Evolutionary conservation across 1,140 invertebrate species (phyloP).

Genomic region (Aphaenogaster floridana): DNA sequence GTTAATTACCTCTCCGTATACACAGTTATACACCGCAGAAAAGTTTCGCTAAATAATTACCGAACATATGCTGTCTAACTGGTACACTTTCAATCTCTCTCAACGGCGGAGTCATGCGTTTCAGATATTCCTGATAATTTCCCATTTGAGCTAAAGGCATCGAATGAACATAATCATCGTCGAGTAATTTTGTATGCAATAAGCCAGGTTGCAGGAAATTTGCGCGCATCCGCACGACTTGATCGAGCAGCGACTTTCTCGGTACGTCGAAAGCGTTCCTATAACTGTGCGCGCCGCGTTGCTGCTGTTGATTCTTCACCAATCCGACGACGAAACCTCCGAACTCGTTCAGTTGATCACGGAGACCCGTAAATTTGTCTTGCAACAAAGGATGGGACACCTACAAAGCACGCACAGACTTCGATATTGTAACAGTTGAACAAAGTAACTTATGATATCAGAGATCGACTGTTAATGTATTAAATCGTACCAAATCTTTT

Average conservation of each 20-base stretch:
- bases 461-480: background rate
- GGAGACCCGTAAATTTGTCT: constrained; percentile 93
- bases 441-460: background rate
- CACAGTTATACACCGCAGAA: background rate
- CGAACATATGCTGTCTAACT: constrained; percentile 99
- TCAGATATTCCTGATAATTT: constrained; percentile 99
- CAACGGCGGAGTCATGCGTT: constrained; percentile 96
- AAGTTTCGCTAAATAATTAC: constrained; percentile 84
- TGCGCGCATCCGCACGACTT: constrained; percentile 97
- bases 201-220: constrained; percentile 96
- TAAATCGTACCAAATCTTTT: constrained; percentile 90
- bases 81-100: constrained; percentile 98
- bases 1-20: background rate
- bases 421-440: constrained; percentile 1
- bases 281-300: constrained; percentile 92
- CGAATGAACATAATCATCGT: constrained; percentile 97
- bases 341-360: constrained; percentile 95
- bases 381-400: constrained; percentile 92
- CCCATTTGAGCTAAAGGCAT: constrained; percentile 99
- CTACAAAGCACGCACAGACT: constrained; percentile 65
- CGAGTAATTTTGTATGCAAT: constrained; percentile 91
- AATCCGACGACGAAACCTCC: constrained; percentile 93
- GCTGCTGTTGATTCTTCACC: constrained; percentile 88
- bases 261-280: constrained; percentile 99
- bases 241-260: constrained; percentile 95